Evolutionary conservation across 1,140 invertebrate genomes (phyloP).

Genomic region (Hyles euphorbiae): DNA sequence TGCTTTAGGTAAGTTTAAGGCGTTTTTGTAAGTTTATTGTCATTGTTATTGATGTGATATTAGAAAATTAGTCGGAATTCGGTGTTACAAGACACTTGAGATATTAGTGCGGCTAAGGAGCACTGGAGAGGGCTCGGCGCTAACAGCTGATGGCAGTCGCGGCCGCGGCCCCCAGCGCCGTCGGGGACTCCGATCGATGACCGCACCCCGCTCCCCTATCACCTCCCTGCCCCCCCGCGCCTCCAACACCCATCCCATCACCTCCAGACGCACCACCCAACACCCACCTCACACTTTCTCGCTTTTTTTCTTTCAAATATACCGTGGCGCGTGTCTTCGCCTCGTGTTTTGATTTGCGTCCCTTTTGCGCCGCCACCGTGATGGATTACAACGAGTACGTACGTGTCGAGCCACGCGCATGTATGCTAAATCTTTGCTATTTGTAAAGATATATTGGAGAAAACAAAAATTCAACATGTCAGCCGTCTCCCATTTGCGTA

Average conservation of each 20-base stretch:
- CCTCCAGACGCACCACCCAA: constrained; percentile 31
- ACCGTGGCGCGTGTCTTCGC: constrained; percentile 14
- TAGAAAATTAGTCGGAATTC: too few relatives aligned
- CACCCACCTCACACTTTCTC: constrained; percentile 55
- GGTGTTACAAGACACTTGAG: neutral
- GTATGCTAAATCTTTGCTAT: too few relatives aligned
- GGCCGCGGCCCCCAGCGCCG: constrained; percentile 31
- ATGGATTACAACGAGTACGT: too few relatives aligned
- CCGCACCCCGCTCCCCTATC: constrained; percentile 20
- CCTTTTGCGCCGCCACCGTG: constrained; percentile 16
- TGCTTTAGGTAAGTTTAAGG: too few relatives aligned
- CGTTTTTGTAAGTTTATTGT: too few relatives aligned
- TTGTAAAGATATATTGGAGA: too few relatives aligned
- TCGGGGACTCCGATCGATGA: constrained; percentile 46
- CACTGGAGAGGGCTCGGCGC: constrained; percentile 13
- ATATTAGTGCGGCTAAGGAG: constrained; percentile 11
- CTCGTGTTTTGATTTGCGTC: constrained; percentile 29
- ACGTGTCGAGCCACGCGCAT: too few relatives aligned
- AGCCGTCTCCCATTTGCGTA: too few relatives aligned
- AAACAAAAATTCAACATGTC: too few relatives aligned
- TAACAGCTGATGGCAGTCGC: constrained; percentile 55
- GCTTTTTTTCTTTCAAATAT: constrained; percentile 48
- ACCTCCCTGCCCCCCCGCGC: constrained; percentile 19
- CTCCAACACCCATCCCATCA: too few relatives aligned
- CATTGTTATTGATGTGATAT: too few relatives aligned